A percentile compares a stretch with the other conserved stretches of the same genome.
Conservation (phyloP, 2,113 vertebrate species). For the Petrocephalus zakoni region DNA sequence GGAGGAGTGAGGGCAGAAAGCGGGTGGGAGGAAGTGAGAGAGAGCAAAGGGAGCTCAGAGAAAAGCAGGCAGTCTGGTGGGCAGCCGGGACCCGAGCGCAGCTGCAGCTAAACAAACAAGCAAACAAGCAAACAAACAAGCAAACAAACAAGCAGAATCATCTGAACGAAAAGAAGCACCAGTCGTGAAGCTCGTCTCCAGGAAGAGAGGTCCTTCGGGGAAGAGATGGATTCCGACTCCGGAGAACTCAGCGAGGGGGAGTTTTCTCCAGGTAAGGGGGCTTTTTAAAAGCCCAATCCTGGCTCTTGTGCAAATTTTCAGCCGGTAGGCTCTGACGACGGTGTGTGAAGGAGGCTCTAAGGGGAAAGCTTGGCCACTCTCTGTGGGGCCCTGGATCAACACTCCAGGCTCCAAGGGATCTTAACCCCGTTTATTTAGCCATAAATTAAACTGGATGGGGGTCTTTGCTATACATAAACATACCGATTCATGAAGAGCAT, state of each 20-base stretch:
- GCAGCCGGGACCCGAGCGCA: constrained; percentile 49
- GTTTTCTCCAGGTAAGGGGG: constrained; percentile 73
- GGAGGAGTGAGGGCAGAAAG: constrained; percentile 29
- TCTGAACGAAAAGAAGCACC: constrained; percentile 31
- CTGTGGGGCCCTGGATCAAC: constrained; percentile 47
- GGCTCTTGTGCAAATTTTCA: background rate
- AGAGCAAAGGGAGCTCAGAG: constrained; percentile 42
- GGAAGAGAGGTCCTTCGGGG: constrained; percentile 43
- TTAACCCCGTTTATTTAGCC: background rate
- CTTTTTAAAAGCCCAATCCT: background rate
- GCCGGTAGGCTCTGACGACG: background rate
- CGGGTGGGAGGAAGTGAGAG: background rate
- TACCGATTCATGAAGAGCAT: background rate
- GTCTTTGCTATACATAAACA: background rate
- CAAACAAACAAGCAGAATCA: background rate
- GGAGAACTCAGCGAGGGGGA: constrained; percentile 93
- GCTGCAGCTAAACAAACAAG: constrained; percentile 43
- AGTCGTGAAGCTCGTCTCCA: constrained; percentile 28
- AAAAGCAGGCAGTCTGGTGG: constrained; percentile 38
- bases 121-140: constrained; percentile 2
- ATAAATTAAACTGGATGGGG: background rate
- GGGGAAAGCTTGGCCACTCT: constrained; percentile 48
- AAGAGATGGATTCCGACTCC: constrained; percentile 91
- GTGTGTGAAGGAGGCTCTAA: constrained; percentile 10
- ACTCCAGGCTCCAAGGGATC: constrained; percentile 34